A percentile compares a stretch with the other conserved stretches of the same genome.
Evolutionary conservation across 2,113 vertebrate species (phyloP).

Genomic region (Notechis scutatus): DNA sequence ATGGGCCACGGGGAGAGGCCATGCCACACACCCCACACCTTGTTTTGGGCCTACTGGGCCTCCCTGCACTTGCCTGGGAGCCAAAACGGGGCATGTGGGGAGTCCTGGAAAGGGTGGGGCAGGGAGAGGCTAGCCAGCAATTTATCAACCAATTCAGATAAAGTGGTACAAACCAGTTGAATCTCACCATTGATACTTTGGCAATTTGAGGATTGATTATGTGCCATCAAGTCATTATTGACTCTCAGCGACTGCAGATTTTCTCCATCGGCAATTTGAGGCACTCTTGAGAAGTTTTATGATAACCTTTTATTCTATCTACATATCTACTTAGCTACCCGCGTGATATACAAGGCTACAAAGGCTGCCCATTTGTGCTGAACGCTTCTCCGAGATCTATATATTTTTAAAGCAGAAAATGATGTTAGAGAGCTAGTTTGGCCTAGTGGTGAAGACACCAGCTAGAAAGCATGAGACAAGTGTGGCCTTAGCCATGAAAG

Average conservation of each 20-base stretch:
- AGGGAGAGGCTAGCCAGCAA: no score
- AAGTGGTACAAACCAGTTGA: no score
- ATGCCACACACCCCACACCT: no score
- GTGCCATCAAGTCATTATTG: neutral
- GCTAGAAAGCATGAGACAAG: neutral
- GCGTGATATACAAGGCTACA: neutral
- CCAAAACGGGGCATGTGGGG: no score
- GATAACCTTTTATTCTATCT: neutral
- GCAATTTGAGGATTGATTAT: neutral
- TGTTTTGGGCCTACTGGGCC: no score
- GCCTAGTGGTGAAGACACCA: neutral
- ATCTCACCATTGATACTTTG: neutral
- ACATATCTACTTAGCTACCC: neutral
- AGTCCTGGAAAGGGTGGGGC: no score
- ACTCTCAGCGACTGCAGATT: neutral
- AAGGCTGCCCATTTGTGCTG: neutral
- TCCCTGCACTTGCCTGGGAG: no score
- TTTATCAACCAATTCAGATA: no score
- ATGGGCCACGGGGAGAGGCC: no score
- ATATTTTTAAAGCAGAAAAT: neutral
- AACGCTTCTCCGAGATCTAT: neutral
- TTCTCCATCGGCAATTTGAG: neutral
- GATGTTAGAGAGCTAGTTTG: neutral
- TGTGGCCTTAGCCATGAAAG: neutral
- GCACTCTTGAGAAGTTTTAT: neutral